Evolutionary conservation across 2,888 invertebrate genomes (phyloP).

Genomic region (Idaea straminata): DNA sequence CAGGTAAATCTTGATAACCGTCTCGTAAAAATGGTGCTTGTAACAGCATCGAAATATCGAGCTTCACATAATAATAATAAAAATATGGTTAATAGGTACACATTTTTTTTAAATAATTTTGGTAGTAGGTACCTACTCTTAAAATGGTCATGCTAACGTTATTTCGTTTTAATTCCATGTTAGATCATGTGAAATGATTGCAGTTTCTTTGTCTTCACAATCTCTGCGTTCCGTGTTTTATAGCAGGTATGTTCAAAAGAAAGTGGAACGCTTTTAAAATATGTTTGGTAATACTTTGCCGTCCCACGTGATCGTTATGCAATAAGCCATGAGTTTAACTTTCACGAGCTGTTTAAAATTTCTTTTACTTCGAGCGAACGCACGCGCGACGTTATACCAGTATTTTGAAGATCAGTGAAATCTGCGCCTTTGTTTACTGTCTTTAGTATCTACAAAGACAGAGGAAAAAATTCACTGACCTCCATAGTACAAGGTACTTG

Average conservation of each 20-base stretch:
- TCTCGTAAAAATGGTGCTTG: no score
- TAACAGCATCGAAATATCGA: no score
- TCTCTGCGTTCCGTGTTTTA: neutral
- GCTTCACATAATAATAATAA: no score
- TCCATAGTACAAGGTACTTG: no score
- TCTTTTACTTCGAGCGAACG: neutral
- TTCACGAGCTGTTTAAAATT: neutral
- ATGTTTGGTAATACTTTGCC: neutral
- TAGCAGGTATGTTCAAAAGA: neutral
- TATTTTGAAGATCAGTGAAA: no score
- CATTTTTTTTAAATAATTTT: no score
- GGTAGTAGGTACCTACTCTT: neutral
- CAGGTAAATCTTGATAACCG: no score
- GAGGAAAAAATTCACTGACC: no score
- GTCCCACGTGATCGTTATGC: neutral
- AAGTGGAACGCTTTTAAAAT: neutral
- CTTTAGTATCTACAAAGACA: no score
- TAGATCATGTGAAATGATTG: neutral
- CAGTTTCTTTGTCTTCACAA: neutral
- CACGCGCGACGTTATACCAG: neutral
- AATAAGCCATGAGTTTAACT: neutral
- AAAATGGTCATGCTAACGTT: neutral
- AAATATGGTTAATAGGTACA: no score
- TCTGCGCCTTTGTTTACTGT: no score
- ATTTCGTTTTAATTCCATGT: neutral